A percentile compares a stretch with the other conserved stretches of the same genome.
Conservation (phyloP, 2,888 invertebrate genomes). For the Melikaiella ostensackeni region DNA sequence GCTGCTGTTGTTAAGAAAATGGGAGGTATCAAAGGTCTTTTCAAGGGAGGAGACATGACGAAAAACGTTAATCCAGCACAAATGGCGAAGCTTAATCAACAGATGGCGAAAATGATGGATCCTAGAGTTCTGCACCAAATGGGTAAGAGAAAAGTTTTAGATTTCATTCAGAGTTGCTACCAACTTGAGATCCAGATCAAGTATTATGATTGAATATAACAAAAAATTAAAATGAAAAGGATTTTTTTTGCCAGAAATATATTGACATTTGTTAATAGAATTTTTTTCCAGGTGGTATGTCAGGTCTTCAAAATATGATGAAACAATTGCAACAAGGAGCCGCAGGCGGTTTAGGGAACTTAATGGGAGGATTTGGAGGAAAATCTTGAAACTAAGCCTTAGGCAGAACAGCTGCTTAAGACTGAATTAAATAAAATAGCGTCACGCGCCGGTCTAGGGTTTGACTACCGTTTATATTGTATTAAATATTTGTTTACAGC, state of each 20-base stretch:
- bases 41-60: constrained; percentile 98
- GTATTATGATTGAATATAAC: too few relatives aligned
- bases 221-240: too few relatives aligned
- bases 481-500: constrained; percentile 20
- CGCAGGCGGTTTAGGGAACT: constrained; percentile 79
- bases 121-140: constrained; percentile 97
- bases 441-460: background rate
- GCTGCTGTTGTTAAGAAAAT: constrained; percentile 99
- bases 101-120: constrained; percentile 99
- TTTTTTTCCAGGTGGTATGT: constrained; percentile 89
- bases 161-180: background rate
- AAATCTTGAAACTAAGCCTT: constrained; percentile 73
- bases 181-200: background rate
- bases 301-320: constrained; percentile 98
- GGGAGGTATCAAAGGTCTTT: constrained; percentile 99
- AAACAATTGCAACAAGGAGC: constrained; percentile 88
- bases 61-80: constrained; percentile 99
- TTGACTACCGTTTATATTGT: constrained; percentile 24
- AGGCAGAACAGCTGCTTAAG: constrained; percentile 20
- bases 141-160: constrained; percentile 77
- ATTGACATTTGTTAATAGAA: constrained; percentile 10
- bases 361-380: constrained; percentile 81
- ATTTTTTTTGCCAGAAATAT: too few relatives aligned
- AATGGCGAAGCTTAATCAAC: constrained; percentile 99
- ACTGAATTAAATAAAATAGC: constrained; percentile 17